Conservation (phyloP, 2,113 vertebrate species). For the Corythaixoides concolor region DNA sequence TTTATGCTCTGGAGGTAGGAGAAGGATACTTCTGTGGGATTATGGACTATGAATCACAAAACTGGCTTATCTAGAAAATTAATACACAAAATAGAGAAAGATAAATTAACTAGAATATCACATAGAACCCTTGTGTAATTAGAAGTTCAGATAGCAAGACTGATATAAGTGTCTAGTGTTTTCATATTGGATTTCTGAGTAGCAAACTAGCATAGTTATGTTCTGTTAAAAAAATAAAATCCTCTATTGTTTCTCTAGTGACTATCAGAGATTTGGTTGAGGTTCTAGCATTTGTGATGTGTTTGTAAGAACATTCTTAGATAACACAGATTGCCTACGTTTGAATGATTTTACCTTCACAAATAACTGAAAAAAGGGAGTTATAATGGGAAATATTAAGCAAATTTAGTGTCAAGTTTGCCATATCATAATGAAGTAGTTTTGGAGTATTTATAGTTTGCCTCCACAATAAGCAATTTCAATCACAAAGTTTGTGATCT, state of each 20-base stretch:
- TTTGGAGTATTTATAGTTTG: not conserved
- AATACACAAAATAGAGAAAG: not conserved
- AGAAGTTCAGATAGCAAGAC: not conserved
- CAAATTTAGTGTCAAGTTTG: not conserved
- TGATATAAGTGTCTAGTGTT: not conserved
- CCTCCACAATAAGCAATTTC: not conserved
- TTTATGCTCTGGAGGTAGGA: not conserved
- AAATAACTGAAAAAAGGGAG: not conserved
- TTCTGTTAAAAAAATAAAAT: not conserved
- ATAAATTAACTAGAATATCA: not conserved
- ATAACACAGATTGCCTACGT: accelerated
- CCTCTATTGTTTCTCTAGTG: accelerated
- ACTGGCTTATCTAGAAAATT: not conserved
- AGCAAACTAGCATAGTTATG: not conserved
- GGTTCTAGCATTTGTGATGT: not conserved
- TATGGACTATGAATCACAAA: not conserved
- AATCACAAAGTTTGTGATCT: not conserved
- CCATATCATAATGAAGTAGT: not conserved
- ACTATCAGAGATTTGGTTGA: not conserved
- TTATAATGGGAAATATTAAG: not conserved
- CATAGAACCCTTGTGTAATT: not conserved
- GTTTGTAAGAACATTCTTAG: not conserved
- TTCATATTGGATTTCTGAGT: not conserved
- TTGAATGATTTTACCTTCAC: not conserved
- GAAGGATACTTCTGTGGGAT: not conserved